Evolutionary conservation across 37 sponge, comb jelly and placozoan genomes (phyloP), one percentile per base, ranked within the genome.

Genomic region (Oscarella lobularis): DNA sequence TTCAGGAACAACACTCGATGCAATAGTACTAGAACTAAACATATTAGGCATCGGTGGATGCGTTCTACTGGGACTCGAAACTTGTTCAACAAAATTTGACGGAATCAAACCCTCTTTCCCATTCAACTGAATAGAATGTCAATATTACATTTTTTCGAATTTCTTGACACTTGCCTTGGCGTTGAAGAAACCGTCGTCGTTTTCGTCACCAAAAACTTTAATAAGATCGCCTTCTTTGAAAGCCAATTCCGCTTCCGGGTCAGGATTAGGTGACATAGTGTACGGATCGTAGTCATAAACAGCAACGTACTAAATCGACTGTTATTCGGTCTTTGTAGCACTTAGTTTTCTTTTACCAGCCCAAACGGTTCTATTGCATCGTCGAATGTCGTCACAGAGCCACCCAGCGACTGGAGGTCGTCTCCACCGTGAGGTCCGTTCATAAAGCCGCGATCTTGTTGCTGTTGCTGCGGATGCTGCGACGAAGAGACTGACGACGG

Each of bases 201-300:
- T 48, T 48, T 41, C 38, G 2, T 76, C 77, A 3, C 55, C 31
- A n/a, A 41, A 29, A 14, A 76, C 38, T 68, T 36, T 27, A 32
- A 76, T 70, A 3, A 76, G n/a, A 35, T 76, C 77, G 3, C 77
- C 77, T 48, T 76, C 77, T 76, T 76, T 76, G 77, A 76, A 76
- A 3, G 27, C 3, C 6, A 76, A 48, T 32, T 76, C 77, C 20
- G 54, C 54, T 76, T 76, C 77, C 3, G 77, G 77, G n/a, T 76
- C 54, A 4, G 40, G 55, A 32, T 76, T 76, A 27, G 77, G 77
- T 41, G 77, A 76, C 77, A 76, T 76, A 20, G 72, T 76, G 20
- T 3, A n/a, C 3, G 77, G 77, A 67, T 76, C 29, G 71, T 76
- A 76, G 5, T 40, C 36, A 48, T 76, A 76, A 32, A 76, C 34